Evolutionary conservation across 2,113 vertebrate genomes (phyloP).

Genomic region (Chionis minor): DNA sequence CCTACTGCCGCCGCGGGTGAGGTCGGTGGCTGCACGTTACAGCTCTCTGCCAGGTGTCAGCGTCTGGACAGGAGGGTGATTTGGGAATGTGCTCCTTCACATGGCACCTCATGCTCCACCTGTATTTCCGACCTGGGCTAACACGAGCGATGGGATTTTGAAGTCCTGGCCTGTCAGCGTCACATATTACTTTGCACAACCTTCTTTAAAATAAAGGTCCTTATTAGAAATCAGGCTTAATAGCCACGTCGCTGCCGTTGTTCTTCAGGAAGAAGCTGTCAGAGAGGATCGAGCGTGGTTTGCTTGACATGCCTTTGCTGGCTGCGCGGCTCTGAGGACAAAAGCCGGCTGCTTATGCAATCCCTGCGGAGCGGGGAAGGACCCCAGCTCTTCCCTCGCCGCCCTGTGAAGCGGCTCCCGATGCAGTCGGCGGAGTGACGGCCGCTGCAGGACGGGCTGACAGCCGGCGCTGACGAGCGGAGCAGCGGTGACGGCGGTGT

Average conservation of each 20-base stretch:
- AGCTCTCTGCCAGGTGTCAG: background rate
- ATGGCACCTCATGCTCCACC: rapidly evolving
- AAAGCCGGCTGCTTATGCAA: background rate
- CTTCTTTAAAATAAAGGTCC: background rate
- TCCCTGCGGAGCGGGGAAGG: background rate
- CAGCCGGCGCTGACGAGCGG: no score
- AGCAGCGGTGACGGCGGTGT: background rate
- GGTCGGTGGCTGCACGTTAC: background rate
- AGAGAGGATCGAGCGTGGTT: background rate
- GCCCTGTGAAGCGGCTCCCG: background rate
- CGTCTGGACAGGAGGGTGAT: rapidly evolving
- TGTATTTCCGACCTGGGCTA: rapidly evolving
- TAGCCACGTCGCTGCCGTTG: rapidly evolving
- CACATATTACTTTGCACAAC: background rate
- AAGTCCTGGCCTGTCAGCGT: background rate
- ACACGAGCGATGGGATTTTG: rapidly evolving
- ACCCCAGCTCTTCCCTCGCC: background rate
- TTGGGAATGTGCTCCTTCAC: background rate
- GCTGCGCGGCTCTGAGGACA: background rate
- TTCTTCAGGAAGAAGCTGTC: background rate
- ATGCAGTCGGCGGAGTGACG: background rate
- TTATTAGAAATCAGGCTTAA: rapidly evolving
- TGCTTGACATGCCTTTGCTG: background rate
- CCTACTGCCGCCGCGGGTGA: rapidly evolving
- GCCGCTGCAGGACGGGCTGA: background rate